Evolutionary conservation across 1,140 invertebrate genomes (phyloP).

Genomic region (Catajapyx aquilonaris): DNA sequence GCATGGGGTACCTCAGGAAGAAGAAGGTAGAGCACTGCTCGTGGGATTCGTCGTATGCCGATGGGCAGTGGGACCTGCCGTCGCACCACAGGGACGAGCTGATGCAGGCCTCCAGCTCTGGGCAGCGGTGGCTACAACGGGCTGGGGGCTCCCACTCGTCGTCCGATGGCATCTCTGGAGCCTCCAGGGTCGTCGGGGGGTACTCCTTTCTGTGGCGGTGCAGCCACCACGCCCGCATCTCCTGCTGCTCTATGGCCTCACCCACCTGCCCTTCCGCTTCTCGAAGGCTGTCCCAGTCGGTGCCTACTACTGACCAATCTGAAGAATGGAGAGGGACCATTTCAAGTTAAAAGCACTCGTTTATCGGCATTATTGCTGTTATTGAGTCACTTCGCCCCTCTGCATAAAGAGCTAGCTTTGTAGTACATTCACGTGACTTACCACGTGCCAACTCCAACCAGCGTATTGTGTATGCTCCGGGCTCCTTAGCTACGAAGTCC

Average conservation of each 20-base stretch:
- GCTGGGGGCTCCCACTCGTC: slow-evolving; percentile 32
- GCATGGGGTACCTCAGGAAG: slow-evolving; percentile 31
- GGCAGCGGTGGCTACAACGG: slow-evolving; percentile 57
- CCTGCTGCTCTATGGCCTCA: background rate
- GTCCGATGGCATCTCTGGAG: slow-evolving; percentile 24
- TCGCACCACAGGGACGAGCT: slow-evolving; percentile 75
- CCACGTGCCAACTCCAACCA: slow-evolving; percentile 62
- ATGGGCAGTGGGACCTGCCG: slow-evolving; percentile 61
- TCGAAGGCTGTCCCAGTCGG: too few relatives aligned
- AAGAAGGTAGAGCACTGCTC: slow-evolving; percentile 39
- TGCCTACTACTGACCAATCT: too few relatives aligned
- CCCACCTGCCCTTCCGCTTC: background rate
- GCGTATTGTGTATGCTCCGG: slow-evolving; percentile 47
- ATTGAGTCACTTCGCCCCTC: too few relatives aligned
- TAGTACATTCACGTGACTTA: too few relatives aligned
- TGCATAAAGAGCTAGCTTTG: too few relatives aligned
- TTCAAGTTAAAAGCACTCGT: slow-evolving; percentile 9
- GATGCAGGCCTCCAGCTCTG: slow-evolving; percentile 70
- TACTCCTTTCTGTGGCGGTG: too few relatives aligned
- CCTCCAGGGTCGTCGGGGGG: too few relatives aligned
- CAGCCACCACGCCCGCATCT: too few relatives aligned
- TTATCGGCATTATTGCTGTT: slow-evolving; percentile 7
- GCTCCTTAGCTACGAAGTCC: slow-evolving; percentile 49
- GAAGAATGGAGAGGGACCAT: too few relatives aligned
- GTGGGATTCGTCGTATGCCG: slow-evolving; percentile 64